A percentile compares a stretch with the other conserved stretches of the same genome.
Evolutionary conservation across 2,797 vertebrate genomes (phyloP).

Genomic region (Karalla daura): DNA sequence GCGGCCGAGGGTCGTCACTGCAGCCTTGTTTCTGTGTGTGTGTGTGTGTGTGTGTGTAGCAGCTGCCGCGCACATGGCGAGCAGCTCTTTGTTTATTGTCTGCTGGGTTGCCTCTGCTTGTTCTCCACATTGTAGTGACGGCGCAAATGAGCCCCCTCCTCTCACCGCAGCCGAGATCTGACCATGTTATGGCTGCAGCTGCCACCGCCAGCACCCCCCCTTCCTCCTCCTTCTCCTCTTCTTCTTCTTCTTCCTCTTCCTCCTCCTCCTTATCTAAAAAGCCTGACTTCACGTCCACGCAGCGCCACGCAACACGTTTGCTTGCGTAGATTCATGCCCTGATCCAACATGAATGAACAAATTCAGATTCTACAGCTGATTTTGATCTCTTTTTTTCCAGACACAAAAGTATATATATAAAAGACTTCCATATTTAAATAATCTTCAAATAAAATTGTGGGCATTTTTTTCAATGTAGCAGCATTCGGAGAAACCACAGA

Average conservation of each 20-base stretch:
- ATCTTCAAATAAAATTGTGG: too few relatives aligned
- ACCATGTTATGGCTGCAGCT: slow-evolving; percentile 24
- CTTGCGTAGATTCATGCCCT: neutral
- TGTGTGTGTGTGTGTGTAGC: slow-evolving; percentile 33
- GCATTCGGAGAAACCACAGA: too few relatives aligned
- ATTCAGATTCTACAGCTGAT: neutral
- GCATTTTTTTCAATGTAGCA: too few relatives aligned
- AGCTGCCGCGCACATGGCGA: slow-evolving; percentile 81
- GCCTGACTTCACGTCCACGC: neutral
- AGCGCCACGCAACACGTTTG: neutral
- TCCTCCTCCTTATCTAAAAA: neutral
- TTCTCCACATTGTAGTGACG: slow-evolving; percentile 47
- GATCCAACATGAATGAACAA: neutral
- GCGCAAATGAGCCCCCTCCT: slow-evolving; percentile 23
- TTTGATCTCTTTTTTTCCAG: too few relatives aligned
- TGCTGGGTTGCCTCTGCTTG: slow-evolving; percentile 46
- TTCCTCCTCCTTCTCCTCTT: neutral
- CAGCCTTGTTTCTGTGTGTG: neutral
- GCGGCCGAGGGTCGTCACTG: slow-evolving; percentile 46
- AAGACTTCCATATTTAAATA: too few relatives aligned
- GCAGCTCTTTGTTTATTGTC: slow-evolving; percentile 79
- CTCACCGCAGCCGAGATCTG: slow-evolving; percentile 9
- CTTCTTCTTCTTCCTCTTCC: neutral
- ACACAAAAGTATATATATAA: too few relatives aligned
- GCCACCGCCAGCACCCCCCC: neutral